Evolutionary conservation across 2,888 invertebrate genomes (phyloP).

Genomic region (Stegana nigrithorax): DNA sequence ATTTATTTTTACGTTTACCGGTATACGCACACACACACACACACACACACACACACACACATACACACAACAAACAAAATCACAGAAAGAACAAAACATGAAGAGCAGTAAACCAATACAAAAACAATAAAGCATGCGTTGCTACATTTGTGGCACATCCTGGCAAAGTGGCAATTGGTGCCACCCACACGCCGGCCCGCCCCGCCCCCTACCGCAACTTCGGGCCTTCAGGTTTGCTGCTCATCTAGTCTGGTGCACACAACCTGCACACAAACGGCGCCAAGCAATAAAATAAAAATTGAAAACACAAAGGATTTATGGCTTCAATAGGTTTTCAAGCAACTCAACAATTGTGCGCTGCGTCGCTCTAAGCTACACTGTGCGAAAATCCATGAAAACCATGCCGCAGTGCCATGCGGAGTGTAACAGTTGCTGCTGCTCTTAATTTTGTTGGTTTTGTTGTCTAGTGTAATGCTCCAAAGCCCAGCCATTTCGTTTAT

Average conservation of each 20-base stretch:
- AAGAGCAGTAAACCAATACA: conserved; percentile 29
- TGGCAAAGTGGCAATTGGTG: no score
- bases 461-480: conserved; percentile 27
- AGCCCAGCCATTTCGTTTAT: neutral
- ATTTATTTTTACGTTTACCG: conserved; percentile 57
- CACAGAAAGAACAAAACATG: conserved; percentile 25
- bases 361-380: conserved; percentile 24
- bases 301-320: conserved; percentile 63
- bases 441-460: conserved; percentile 15
- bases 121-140: neutral
- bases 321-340: conserved; percentile 63
- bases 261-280: neutral
- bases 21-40: conserved; percentile 29
- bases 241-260: no score
- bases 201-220: no score
- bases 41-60: conserved; percentile 22
- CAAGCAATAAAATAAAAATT: conserved; percentile 59
- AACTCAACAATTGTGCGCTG: conserved; percentile 44
- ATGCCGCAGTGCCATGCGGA: neutral
- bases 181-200: no score
- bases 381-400: neutral
- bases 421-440: conserved; percentile 6
- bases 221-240: no score
- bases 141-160: neutral
- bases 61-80: conserved; percentile 11